phyloP scores from a whole-genome alignment of 2,888 invertebrate genomes.

The Silvanus unidentatus region DNA sequence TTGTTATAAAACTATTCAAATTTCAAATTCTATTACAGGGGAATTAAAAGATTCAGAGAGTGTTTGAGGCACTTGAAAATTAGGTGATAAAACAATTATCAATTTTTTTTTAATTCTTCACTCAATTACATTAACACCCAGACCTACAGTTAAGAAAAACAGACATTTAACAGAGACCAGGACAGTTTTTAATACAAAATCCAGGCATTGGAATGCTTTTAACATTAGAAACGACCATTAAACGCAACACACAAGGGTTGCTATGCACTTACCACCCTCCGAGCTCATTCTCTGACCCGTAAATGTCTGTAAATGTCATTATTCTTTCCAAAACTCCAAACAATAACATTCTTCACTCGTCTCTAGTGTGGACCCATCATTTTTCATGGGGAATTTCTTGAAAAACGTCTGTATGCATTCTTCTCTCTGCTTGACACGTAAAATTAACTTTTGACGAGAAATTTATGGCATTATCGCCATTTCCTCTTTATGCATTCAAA shows the following conservation, averaged over 20 bases:
- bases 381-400: too few relatives aligned
- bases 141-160: not conserved
- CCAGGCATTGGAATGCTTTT: conserved; percentile 23
- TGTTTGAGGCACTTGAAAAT: too few relatives aligned
- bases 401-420: too few relatives aligned
- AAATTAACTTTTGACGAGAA: conserved; percentile 14
- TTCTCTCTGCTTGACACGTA: conserved; percentile 7
- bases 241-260: conserved; percentile 20
- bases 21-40: too few relatives aligned
- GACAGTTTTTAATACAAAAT: conserved; percentile 14
- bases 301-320: conserved; percentile 28
- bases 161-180: not conserved
- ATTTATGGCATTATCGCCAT: conserved; percentile 11
- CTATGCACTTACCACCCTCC: conserved; percentile 12
- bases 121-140: not conserved
- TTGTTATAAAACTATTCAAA: too few relatives aligned
- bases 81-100: too few relatives aligned
- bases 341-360: too few relatives aligned
- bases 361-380: too few relatives aligned
- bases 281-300: not conserved
- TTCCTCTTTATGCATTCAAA: too few relatives aligned
- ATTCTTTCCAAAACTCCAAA: conserved; percentile 12
- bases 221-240: conserved; percentile 24
- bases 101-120: too few relatives aligned
- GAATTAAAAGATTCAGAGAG: too few relatives aligned